Percentiles rank a stretch among this genome's conserved stretches.
phyloP scores from a whole-genome alignment of 2,888 invertebrate species.

The Xiphydria camelus region DNA sequence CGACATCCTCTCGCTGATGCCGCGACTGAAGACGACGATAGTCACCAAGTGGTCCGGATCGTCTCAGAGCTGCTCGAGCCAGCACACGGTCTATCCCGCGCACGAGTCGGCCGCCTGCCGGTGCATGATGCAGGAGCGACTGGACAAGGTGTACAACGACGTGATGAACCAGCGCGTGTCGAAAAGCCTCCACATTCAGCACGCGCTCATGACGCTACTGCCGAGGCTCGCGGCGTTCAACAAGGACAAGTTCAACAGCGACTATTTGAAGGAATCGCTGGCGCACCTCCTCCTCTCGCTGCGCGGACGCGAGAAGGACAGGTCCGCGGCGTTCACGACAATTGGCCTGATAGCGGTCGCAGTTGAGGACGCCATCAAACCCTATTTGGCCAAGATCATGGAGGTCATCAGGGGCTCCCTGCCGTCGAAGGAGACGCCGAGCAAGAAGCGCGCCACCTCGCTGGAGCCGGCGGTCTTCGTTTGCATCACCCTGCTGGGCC shows the following conservation, averaged over 20 bases:
- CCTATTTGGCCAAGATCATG: conserved; percentile 83
- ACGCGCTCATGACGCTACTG: conserved; percentile 81
- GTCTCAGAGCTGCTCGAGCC: conserved; percentile 25
- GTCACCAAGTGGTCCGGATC: conserved; percentile 58
- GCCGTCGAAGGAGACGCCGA: conserved; percentile 76
- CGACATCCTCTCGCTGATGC: conserved; percentile 65
- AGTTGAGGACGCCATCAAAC: conserved; percentile 78
- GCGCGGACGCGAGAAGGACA: conserved; percentile 81
- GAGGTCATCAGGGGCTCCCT: conserved; percentile 76
- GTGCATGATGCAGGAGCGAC: conserved; percentile 79
- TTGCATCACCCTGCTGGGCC: conserved; percentile 88
- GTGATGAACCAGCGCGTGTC: conserved; percentile 78
- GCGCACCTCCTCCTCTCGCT: conserved; percentile 76
- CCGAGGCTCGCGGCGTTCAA: conserved; percentile 95
- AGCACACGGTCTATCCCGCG: conserved; percentile 57
- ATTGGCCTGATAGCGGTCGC: conserved; percentile 90
- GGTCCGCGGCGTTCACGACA: conserved; percentile 85
- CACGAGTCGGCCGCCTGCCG: conserved; percentile 88
- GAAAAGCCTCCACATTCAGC: conserved; percentile 81
- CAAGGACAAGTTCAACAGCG: conserved; percentile 75
- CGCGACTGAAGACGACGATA: conserved; percentile 64
- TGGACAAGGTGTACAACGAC: conserved; percentile 77
- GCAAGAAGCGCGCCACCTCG: conserved; percentile 69
- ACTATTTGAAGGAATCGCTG: conserved; percentile 76
- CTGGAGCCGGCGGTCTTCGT: conserved; percentile 90